Evolutionary conservation across 2,888 invertebrate genomes (phyloP).

Genomic region (Orthosia gothica): DNA sequence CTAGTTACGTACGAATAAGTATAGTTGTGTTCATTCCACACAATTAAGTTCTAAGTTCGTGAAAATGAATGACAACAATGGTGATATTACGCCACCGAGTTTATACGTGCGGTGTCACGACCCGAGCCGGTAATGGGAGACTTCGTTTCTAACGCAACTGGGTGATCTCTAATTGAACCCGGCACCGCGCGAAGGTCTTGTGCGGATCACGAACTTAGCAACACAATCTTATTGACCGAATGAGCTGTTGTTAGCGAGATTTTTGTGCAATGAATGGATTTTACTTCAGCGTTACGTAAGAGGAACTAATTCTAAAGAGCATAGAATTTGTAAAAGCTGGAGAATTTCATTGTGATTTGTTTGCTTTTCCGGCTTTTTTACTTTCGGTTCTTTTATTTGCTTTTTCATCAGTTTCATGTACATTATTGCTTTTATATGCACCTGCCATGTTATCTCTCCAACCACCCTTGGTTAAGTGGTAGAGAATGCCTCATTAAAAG

Average conservation of each 20-base stretch:
- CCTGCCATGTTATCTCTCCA: too few relatives aligned
- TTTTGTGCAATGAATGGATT: constrained; percentile 52
- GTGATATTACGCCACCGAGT: constrained; percentile 82
- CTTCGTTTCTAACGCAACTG: constrained; percentile 81
- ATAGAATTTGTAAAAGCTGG: constrained; percentile 10
- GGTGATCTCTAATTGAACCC: constrained; percentile 84
- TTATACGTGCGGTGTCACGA: constrained; percentile 83
- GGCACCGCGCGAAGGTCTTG: constrained; percentile 81
- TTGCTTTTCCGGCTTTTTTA: constrained; percentile 24
- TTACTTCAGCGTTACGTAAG: constrained; percentile 32
- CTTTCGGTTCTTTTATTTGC: background rate
- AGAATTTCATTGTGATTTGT: background rate
- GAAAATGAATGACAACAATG: constrained; percentile 81
- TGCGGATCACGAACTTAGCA: constrained; percentile 72
- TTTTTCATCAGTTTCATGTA: constrained; percentile 13
- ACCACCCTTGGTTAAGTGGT: too few relatives aligned
- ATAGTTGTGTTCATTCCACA: constrained; percentile 74
- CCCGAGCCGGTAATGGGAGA: constrained; percentile 79
- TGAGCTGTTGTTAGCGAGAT: constrained; percentile 62
- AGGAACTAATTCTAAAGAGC: constrained; percentile 29
- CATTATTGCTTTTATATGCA: too few relatives aligned
- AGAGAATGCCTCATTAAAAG: too few relatives aligned
- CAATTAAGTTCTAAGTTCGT: constrained; percentile 81
- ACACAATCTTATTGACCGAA: constrained; percentile 71
- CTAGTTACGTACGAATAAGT: constrained; percentile 69